Evolutionary conservation across 1,140 invertebrate genomes (phyloP), one percentile per base, ranked within the genome.

Genomic region (Rhyzopertha dominica): DNA sequence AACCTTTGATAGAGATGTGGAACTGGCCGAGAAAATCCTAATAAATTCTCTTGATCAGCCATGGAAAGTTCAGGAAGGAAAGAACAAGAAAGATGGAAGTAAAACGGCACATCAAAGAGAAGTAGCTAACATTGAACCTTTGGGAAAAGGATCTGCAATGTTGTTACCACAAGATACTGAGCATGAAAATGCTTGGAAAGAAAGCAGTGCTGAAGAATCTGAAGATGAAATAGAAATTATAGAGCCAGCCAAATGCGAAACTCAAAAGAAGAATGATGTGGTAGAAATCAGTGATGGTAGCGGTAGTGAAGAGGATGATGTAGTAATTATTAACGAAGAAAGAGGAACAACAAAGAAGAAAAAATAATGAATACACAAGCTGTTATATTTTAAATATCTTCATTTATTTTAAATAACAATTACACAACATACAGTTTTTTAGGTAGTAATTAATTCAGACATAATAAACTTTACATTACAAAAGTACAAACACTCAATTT

Each of bases 181-280:
- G 20, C 35, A 39, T 2, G 42, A 35, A 31, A 14, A 44, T 10
- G 19, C n/a, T 19, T 61, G 58, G 58, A 20, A 41, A 25, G 31
- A 42, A 25, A 42, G 49, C 13, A 52, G 43, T 16, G 58, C 55
- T 43, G 59, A 57, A 32, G 49, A 55, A 48, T 30, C 51, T 7
- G 31, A 53, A 9, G 25, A 30, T 20, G 41, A 46, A 44, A 28
- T 8, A 8, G n/a, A 26, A 26, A 26, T n/a, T 26, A 26, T 26
- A 26, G n/a, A 26, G n/a, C n/a, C 24, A 26, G 24, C 7, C n/a
- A n/a, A n/a, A n/a, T n/a, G n/a, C n/a, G n/a, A n/a, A n/a, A n/a
- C n/a, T n/a, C n/a, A n/a, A n/a, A n/a, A n/a, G n/a, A n/a, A n/a
- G n/a, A n/a, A n/a, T n/a, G n/a, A n/a, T n/a, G n/a, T n/a, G n/a